Conservation (phyloP, 2,113 vertebrate genomes). For the Scolopax mira region DNA sequence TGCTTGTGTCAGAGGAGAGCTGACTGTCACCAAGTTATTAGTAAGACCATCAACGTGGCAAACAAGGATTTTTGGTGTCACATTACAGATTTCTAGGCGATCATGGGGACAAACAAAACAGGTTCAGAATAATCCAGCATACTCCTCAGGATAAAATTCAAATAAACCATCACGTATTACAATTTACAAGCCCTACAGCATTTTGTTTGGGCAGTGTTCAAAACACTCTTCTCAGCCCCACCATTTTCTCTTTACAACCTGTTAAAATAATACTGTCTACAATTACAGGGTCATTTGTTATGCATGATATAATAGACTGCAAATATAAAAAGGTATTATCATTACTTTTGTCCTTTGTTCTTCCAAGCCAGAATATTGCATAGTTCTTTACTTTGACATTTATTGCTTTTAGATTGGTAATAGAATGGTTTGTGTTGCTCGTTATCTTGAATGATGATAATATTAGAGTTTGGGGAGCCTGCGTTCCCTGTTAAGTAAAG, state of each 20-base stretch:
- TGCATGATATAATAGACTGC: constrained; percentile 75
- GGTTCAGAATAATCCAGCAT: background rate
- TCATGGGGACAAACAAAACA: background rate
- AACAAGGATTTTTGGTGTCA: background rate
- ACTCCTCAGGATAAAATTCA: background rate
- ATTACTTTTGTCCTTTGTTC: constrained; percentile 80
- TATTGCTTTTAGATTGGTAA: constrained; percentile 82
- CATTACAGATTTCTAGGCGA: background rate
- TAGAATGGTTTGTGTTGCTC: constrained; percentile 79
- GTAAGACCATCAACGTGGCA: background rate
- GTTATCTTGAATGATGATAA: constrained; percentile 82
- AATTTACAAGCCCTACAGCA: background rate
- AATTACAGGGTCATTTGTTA: constrained; percentile 76
- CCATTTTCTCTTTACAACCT: constrained; percentile 47
- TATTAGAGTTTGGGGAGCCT: constrained; percentile 73
- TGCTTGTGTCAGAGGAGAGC: background rate
- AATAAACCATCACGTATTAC: background rate
- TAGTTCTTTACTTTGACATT: constrained; percentile 82
- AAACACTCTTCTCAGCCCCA: background rate
- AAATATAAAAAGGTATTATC: constrained; percentile 79
- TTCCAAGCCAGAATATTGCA: constrained; percentile 77
- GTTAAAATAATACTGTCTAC: constrained; percentile 71
- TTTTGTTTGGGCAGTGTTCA: constrained; percentile 37
- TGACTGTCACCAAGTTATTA: background rate
- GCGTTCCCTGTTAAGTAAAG: constrained; percentile 73